A percentile compares a stretch with the other conserved stretches of the same genome.
Conservation (phyloP, 2,113 vertebrate species). For the Malurus elegans region DNA sequence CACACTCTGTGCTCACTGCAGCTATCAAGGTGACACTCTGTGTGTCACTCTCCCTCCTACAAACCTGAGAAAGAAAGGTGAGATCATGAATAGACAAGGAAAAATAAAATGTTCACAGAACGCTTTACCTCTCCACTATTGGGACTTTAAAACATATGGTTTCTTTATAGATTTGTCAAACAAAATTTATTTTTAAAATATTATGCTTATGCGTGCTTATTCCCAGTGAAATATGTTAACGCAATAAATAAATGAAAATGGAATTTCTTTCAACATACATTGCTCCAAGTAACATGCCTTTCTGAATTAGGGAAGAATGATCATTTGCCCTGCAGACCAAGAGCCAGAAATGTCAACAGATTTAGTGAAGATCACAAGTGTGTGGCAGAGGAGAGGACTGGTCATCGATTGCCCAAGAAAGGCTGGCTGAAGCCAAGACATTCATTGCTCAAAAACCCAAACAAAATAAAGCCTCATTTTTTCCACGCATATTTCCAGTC, state of each 20-base stretch:
- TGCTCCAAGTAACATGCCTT: neutral
- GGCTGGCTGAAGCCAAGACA: neutral
- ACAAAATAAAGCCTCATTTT: neutral
- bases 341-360: neutral
- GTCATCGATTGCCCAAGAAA: neutral
- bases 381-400: neutral
- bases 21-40: neutral
- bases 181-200: neutral
- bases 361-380: neutral
- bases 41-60: neutral
- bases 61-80: neutral
- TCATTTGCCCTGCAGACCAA: neutral
- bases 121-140: fast-evolving
- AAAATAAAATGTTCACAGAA: neutral
- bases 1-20: neutral
- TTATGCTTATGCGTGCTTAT: neutral
- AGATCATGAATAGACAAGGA: neutral
- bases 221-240: neutral
- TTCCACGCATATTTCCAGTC: neutral
- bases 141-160: neutral
- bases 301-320: neutral
- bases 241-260: neutral
- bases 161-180: neutral
- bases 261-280: neutral
- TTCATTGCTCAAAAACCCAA: neutral